Percentiles rank a stretch among this genome's conserved stretches.
These are phyloP conservation scores for Tenthredo distinguenda DNA, from an alignment of 2,888 invertebrate species.

Conservation along the genomic window DNA sequence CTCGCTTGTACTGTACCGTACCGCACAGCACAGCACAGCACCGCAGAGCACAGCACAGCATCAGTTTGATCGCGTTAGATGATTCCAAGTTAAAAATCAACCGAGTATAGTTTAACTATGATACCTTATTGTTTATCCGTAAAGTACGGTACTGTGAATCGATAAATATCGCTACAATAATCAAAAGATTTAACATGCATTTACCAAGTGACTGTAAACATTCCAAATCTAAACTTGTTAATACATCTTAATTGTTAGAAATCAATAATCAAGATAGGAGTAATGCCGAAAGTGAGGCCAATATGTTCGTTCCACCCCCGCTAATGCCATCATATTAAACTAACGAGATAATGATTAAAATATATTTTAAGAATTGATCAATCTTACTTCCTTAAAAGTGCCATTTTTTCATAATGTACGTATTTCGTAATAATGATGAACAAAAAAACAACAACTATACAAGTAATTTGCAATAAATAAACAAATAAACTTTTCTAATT, in stretches of 20 bases:
- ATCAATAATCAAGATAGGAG: conserved; percentile 68
- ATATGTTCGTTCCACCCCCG: conserved; percentile 28
- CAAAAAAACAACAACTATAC: conserved; percentile 9
- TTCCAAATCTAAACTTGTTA: conserved; percentile 49
- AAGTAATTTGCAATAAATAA: conserved; percentile 32
- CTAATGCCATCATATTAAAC: conserved; percentile 24
- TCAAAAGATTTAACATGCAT: conserved; percentile 51
- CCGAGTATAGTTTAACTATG: not conserved
- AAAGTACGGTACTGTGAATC: conserved; percentile 20
- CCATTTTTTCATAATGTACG: conserved; percentile 34
- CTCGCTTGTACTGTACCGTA: not conserved
- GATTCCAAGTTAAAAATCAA: not conserved
- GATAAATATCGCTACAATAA: conserved; percentile 44
- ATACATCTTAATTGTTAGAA: conserved; percentile 63
- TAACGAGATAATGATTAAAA: conserved; percentile 42
- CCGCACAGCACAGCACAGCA: not conserved
- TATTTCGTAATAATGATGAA: conserved; percentile 26
- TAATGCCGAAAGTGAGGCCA: conserved; percentile 33
- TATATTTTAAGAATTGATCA: conserved; percentile 20
- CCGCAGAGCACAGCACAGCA: conserved; percentile 6
- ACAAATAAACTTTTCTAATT: conserved; percentile 21
- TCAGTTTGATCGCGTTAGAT: conserved; percentile 11
- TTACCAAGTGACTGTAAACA: conserved; percentile 52
- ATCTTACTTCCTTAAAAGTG: conserved; percentile 45
- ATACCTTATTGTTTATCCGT: conserved; percentile 21